Base-by-base conservation (phyloP, 2,888 invertebrate genomes). In the Cynaeus angustus region DNA sequence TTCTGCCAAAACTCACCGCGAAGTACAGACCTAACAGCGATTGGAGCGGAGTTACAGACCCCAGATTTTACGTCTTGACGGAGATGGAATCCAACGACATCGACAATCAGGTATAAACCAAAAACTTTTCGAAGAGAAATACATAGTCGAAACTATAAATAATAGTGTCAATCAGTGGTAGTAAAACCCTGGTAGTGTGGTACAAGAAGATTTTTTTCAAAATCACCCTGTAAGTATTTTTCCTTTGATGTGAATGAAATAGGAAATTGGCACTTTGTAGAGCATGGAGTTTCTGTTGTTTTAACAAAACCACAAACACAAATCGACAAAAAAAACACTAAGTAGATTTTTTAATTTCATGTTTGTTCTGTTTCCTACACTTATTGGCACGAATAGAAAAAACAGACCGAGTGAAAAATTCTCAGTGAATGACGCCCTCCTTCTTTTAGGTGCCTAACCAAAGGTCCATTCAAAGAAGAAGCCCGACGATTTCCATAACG, bases 1-100 rank as follows among this genome's bases (percentile, higher is more conserved):
- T 87, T 28, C 80, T 87, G 71, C 87, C 88, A 16, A 85, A 87
- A 71, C 81, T 88, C 81, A 85, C 87, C 26, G 87, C 87, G n/a
- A 89, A 88, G 78, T 88, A 87, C 82, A 75, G 82, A 66, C 82
- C 83, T 30, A 82, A 80, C 72, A 79, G 76, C 72, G 80, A 81
- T 8, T 83, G 83, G 83, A 80, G 81, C 45, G 82, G 80, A n/a
- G 82, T 84, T 45, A 79, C 82, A 5, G 85, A 86, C 74, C 85
- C 85, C 10, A 76, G 85, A 38, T 84, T 85, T 74, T 86, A 85
- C 74, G 77, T 85, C 21, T 81, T 86, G 70, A 84, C 85, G 53
- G 86, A 86, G 75, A 79, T 83, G 77, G 83, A 79, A 65, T 76
- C 80, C 53, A 81, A 81, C 73, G 79, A 81, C 71, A 77, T 81